Evolutionary conservation across 2,113 vertebrate species (phyloP), one percentile per base, ranked within the genome.

Genomic region (Thymallus thymallus): DNA sequence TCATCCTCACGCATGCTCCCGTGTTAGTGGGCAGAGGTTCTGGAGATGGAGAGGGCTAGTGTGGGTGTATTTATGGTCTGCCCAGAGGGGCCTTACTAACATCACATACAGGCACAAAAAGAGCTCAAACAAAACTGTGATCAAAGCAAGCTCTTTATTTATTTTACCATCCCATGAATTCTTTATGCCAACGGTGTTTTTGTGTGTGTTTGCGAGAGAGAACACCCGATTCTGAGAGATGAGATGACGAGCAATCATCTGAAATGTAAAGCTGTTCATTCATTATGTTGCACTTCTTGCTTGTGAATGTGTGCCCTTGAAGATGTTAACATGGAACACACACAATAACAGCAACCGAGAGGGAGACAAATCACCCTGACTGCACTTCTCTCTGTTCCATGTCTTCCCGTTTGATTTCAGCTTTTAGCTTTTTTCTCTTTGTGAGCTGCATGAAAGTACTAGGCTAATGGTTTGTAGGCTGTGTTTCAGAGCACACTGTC

Each of bases 41-140:
- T 1, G 55, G 68, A 61, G 62, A 80, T 3, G 41, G 68, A 61
- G 66, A 80, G 48, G 60, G 72, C 46, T 20, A 68, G 76, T 55
- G 82, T 81, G 81, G 81, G 78, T 20, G 74, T 69, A 76, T 81
- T 80, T 77, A 67, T 73, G 70, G 1, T 3, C 2, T 67, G 65
- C 74, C 76, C 71, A 0, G 73, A 74, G 74, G 71, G 51, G 35
- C 68, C 18, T 70, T 26, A 22, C 61, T 6, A 66, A 77, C 79
- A 62, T 71, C n/a, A 72, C 78, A 76, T 41, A 76, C 67, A 69
- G 48, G 48, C 76, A 76, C 68, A 65, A 32, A 10, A 32, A 18
- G n/a, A n/a, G 23, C 48, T 1, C 46, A 26, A 3, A 65, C 29
- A 14, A 5, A 14, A 26, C 24, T 29, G 10, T 18, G 84, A 82